Evolutionary conservation across 2,888 invertebrate species (phyloP).

Genomic region (Fissipunctia ypsillon): DNA sequence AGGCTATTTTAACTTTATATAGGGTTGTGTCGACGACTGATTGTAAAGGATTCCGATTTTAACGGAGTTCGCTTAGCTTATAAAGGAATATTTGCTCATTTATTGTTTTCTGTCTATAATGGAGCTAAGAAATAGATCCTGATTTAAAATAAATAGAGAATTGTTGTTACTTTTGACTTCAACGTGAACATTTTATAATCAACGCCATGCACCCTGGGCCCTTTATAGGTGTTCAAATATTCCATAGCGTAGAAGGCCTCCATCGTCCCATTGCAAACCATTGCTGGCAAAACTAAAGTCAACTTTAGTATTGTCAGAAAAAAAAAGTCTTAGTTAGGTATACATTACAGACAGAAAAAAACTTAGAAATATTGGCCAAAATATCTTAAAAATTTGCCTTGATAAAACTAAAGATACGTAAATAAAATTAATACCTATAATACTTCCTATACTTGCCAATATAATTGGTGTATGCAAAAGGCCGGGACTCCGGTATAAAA

Average conservation of each 20-base stretch:
- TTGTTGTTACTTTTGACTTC: no score
- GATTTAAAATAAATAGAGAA: no score
- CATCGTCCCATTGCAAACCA: no score
- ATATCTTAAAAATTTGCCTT: slow-evolving; percentile 58
- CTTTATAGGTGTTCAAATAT: no score
- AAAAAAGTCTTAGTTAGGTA: not conserved
- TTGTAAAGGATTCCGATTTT: slow-evolving; percentile 65
- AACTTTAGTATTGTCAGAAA: slow-evolving; percentile 18
- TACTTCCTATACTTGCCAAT: slow-evolving; percentile 50
- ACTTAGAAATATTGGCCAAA: slow-evolving; percentile 58
- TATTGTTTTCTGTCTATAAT: slow-evolving; percentile 47
- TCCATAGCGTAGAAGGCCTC: no score
- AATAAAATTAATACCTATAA: slow-evolving; percentile 20
- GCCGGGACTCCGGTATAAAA: slow-evolving; percentile 9
- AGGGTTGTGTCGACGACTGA: slow-evolving; percentile 72
- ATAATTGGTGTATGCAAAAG: slow-evolving; percentile 22
- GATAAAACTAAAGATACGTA: slow-evolving; percentile 36
- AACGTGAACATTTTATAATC: no score
- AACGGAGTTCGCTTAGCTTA: slow-evolving; percentile 64
- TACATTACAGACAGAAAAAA: slow-evolving; percentile 49
- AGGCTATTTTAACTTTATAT: slow-evolving; percentile 54
- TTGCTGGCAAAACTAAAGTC: slow-evolving; percentile 35
- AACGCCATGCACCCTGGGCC: no score
- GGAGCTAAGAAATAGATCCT: not conserved
- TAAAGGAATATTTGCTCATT: slow-evolving; percentile 74